Percentiles rank a stretch among this genome's conserved stretches.
These are phyloP conservation scores for Tuberolachnus salignus DNA, from an alignment of 2,888 invertebrate genomes.

Conservation along the genomic window DNA sequence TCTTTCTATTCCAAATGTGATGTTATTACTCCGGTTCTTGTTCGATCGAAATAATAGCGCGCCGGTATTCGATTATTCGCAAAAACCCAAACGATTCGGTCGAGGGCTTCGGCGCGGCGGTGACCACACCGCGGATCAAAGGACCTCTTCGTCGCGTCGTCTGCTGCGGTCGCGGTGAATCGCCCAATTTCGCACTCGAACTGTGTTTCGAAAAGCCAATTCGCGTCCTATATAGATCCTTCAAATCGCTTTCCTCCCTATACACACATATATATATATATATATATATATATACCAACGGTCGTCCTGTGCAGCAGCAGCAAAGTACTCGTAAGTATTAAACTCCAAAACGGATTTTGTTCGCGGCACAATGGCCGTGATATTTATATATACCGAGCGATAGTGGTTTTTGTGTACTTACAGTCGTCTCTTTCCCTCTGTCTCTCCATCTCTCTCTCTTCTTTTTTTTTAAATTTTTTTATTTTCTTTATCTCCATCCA, in stretches of 20 bases:
- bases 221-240: constrained; percentile 46
- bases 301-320: no score
- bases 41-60: background rate
- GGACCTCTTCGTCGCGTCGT: constrained; percentile 4
- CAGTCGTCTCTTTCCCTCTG: background rate
- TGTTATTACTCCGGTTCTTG: no score
- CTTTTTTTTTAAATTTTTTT: no score
- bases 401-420: background rate
- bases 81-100: constrained; percentile 31
- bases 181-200: constrained; percentile 52
- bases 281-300: no score
- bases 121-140: constrained; percentile 22
- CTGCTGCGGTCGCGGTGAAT: constrained; percentile 34
- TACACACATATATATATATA: no score
- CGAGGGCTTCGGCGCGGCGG: background rate
- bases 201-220: constrained; percentile 36
- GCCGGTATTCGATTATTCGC: background rate
- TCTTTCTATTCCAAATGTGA: no score
- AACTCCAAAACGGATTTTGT: constrained; percentile 38
- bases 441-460: constrained; percentile 5
- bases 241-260: constrained; percentile 43
- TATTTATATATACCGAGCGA: no score
- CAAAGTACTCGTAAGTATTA: constrained; percentile 33
- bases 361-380: constrained; percentile 30
- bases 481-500: no score